Conservation (phyloP, 2,113 vertebrate genomes). For the Vidua chalybeata region DNA sequence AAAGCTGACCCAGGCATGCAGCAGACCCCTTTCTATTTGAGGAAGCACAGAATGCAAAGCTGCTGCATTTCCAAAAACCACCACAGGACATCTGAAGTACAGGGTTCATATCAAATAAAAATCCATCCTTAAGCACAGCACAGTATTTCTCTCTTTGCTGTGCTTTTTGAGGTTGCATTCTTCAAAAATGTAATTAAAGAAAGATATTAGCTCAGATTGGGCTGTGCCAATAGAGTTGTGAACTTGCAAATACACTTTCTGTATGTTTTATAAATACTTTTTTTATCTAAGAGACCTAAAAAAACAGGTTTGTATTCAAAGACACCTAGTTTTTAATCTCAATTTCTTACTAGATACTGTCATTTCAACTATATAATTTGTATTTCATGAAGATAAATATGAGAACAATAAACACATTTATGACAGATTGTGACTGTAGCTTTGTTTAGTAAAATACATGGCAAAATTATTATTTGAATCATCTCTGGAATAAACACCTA, state of each 20-base stretch:
- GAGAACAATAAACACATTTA: neutral
- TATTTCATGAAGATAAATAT: neutral
- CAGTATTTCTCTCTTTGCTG: neutral
- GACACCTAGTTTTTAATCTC: neutral
- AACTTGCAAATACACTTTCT: neutral
- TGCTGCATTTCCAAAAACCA: neutral
- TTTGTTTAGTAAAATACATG: neutral
- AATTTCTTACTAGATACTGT: neutral
- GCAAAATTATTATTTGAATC: neutral
- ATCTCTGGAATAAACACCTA: neutral
- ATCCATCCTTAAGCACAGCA: neutral
- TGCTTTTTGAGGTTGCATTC: neutral
- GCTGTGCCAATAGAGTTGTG: neutral
- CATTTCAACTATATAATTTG: neutral
- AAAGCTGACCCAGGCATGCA: rapidly evolving
- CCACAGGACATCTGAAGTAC: neutral
- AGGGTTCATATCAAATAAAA: neutral
- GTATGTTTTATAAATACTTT: neutral
- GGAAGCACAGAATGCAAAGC: neutral
- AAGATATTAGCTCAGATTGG: neutral
- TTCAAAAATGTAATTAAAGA: slow-evolving; percentile 23
- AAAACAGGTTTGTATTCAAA: neutral
- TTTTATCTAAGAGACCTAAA: neutral
- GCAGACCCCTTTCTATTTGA: neutral
- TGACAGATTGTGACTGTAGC: neutral